Conservation (phyloP, 2,113 vertebrate species). For the Agelaius tricolor region DNA sequence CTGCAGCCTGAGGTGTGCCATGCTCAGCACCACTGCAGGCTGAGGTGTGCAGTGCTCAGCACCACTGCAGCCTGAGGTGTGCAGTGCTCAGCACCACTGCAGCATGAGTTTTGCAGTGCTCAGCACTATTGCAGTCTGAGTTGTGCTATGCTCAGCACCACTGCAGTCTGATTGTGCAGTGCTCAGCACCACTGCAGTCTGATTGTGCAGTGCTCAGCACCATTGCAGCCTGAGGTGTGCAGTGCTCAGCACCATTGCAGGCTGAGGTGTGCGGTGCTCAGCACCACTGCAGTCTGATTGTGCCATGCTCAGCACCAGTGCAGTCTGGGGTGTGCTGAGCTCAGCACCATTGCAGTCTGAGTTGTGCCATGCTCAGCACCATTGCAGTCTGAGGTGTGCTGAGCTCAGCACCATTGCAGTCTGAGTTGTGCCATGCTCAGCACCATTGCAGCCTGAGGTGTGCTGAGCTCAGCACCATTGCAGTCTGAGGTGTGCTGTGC, state of each 20-base stretch:
- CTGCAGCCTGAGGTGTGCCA: too few species aligned
- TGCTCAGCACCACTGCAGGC: too few species aligned
- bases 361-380: too few species aligned
- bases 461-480: not conserved
- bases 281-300: not conserved
- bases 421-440: too few species aligned
- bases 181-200: not conserved
- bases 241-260: not conserved
- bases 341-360: too few species aligned
- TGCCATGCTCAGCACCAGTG: not conserved
- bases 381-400: fast-evolving
- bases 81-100: too few species aligned
- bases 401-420: too few species aligned
- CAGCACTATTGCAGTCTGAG: too few species aligned
- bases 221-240: not conserved
- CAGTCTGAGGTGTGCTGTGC: not conserved
- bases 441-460: too few species aligned
- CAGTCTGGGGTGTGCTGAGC: too few species aligned
- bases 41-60: too few species aligned
- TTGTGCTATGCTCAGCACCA: too few species aligned
- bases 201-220: not conserved
- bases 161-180: not conserved
- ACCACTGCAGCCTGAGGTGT: fast-evolving
- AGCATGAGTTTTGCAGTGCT: fast-evolving
- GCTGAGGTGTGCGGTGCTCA: not conserved